Percentiles rank a stretch among this genome's conserved stretches.
These are phyloP conservation scores for Reinhardtius hippoglossoides DNA, from an alignment of 2,113 vertebrate genomes.

Conservation along the genomic window DNA sequence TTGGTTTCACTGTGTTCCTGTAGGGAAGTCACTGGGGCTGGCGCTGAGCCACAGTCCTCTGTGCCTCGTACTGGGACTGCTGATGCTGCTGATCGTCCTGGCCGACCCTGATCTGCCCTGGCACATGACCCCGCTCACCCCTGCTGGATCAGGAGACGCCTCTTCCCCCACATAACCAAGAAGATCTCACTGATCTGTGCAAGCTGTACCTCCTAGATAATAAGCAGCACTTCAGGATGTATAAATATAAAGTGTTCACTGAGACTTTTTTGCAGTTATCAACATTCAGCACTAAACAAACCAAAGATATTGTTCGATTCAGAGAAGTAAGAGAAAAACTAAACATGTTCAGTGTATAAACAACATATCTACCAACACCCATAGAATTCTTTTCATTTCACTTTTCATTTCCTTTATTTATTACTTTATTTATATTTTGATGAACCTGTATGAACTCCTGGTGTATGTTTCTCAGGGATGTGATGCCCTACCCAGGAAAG, in stretches of 20 bases:
- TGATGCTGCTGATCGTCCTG: conserved; percentile 69
- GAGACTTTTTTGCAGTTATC: conserved; percentile 12
- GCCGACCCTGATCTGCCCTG: conserved; percentile 39
- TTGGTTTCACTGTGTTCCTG: conserved; percentile 46
- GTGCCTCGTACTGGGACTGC: conserved; percentile 69
- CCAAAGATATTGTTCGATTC: conserved; percentile 20
- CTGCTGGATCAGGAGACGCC: conserved; percentile 37
- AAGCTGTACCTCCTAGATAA: conserved; percentile 15
- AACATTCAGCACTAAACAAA: conserved; percentile 33
- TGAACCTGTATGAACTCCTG: conserved; percentile 6
- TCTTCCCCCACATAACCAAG: conserved; percentile 19
- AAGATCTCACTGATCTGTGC: conserved; percentile 20
- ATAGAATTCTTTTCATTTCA: conserved; percentile 1
- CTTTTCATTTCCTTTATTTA: conserved; percentile 27
- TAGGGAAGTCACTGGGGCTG: conserved; percentile 75
- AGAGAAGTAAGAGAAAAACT: neutral
- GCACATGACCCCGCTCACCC: conserved; percentile 56
- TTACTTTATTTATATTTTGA: conserved; percentile 7
- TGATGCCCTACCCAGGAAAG: conserved; percentile 22
- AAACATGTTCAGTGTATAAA: neutral
- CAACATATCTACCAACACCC: conserved; percentile 3
- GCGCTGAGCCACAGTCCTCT: conserved; percentile 55
- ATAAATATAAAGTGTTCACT: neutral
- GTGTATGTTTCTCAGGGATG: conserved; percentile 37
- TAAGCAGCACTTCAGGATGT: conserved; percentile 38